Evolutionary conservation across 1,140 invertebrate genomes (phyloP).

Genomic region (Cherax destructor): DNA sequence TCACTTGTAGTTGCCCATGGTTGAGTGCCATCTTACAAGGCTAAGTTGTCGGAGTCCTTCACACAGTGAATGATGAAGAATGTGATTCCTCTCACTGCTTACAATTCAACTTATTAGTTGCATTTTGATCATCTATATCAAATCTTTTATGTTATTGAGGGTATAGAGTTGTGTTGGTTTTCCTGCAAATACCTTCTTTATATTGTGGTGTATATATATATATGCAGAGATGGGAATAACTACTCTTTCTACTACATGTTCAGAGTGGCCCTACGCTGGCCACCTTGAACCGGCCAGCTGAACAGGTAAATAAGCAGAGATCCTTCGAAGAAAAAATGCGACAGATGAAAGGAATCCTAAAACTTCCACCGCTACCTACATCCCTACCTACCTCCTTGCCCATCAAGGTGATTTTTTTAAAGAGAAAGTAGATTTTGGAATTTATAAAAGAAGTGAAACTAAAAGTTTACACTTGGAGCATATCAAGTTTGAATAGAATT

Average conservation of each 20-base stretch:
- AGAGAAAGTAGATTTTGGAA: slow-evolving; percentile 7
- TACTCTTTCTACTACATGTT: slow-evolving; percentile 32
- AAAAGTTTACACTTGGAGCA: background rate
- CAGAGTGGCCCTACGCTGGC: slow-evolving; percentile 45
- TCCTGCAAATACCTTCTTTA: background rate
- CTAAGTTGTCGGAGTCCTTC: no score
- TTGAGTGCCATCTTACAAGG: no score
- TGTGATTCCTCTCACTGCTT: background rate
- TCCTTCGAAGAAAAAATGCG: slow-evolving; percentile 68
- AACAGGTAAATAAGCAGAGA: slow-evolving; percentile 60
- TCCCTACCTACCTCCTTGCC: slow-evolving; percentile 61
- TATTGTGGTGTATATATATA: background rate
- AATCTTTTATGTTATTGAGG: background rate
- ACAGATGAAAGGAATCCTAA: slow-evolving; percentile 67
- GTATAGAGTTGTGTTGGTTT: background rate
- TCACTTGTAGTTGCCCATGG: no score
- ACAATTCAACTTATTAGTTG: background rate
- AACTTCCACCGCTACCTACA: slow-evolving; percentile 54
- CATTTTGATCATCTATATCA: background rate
- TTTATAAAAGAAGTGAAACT: slow-evolving; percentile 17
- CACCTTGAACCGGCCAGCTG: slow-evolving; percentile 34
- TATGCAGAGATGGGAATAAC: slow-evolving; percentile 13
- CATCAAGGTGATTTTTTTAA: slow-evolving; percentile 62
- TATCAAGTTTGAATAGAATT: slow-evolving; percentile 16
- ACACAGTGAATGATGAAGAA: background rate